Conservation (phyloP, 2,888 invertebrate genomes). For the Deroplatys truncata region DNA sequence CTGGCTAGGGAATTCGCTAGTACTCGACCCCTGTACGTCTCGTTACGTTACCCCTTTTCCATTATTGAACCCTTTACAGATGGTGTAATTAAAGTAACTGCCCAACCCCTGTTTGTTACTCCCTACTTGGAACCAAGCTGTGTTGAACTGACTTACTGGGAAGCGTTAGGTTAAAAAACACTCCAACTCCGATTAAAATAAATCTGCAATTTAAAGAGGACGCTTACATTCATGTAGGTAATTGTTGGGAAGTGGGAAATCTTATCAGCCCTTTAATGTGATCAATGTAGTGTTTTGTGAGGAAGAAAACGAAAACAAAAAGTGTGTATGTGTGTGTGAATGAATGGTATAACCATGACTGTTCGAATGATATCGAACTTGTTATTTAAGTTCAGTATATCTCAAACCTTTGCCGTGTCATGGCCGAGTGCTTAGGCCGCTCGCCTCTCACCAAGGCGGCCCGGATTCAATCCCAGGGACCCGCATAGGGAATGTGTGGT, state of each 20-base stretch:
- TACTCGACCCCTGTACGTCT: neutral
- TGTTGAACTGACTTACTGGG: neutral
- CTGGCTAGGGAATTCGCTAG: neutral
- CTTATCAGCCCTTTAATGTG: no score
- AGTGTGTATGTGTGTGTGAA: no score
- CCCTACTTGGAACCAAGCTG: neutral
- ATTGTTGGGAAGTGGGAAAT: neutral
- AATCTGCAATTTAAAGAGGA: neutral
- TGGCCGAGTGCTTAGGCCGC: no score
- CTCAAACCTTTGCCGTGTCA: no score
- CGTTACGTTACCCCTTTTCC: slow-evolving; percentile 15
- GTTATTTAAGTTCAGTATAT: no score
- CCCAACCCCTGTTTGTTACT: slow-evolving; percentile 6
- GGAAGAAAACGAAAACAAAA: no score
- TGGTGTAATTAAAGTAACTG: slow-evolving; percentile 31
- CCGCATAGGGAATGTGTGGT: no score
- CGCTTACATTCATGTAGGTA: neutral
- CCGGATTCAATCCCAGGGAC: no score
- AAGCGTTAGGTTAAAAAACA: neutral
- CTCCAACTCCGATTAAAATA: neutral
- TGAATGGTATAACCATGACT: no score
- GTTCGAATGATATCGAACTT: no score
- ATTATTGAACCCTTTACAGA: slow-evolving; percentile 28
- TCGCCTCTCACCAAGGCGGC: no score
- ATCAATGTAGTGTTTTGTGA: no score